A percentile compares a stretch with the other conserved stretches of the same genome.
Conservation (phyloP, 2,113 vertebrate species). For the Alces alces region DNA sequence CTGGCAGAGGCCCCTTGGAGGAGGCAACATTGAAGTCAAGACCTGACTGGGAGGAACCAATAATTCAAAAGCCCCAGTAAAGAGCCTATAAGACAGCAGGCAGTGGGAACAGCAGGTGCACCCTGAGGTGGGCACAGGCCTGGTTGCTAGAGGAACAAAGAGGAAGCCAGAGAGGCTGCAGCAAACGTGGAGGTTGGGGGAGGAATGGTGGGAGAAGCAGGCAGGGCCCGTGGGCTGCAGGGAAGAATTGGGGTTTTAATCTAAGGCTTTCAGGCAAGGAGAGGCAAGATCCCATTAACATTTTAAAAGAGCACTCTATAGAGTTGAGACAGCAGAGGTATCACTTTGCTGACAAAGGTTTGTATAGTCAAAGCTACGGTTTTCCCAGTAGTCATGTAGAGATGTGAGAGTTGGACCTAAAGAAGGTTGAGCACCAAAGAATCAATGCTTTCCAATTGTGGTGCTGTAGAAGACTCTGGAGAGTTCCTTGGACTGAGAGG, state of each 20-base stretch:
- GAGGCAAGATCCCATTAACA: background rate
- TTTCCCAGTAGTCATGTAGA: background rate
- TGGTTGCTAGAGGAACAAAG: background rate
- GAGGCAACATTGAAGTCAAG: background rate
- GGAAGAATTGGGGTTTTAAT: background rate
- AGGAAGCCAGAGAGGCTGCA: background rate
- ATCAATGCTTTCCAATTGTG: background rate
- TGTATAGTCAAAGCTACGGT: background rate
- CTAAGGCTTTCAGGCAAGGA: background rate
- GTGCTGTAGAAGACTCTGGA: background rate
- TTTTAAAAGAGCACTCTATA: background rate
- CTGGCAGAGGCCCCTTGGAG: background rate
- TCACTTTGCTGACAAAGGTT: background rate
- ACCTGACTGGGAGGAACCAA: background rate
- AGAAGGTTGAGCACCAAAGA: background rate
- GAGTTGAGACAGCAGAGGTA: background rate
- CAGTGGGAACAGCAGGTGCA: background rate
- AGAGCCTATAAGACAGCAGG: background rate
- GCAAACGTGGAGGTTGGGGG: accelerated
- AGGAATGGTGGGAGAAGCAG: background rate
- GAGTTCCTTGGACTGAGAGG: background rate
- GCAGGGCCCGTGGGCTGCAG: background rate
- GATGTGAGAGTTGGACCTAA: background rate
- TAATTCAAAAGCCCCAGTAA: background rate
- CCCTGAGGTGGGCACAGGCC: background rate